phyloP scores from a whole-genome alignment of 2,113 vertebrate species.

The Psilopsiagon aymara region DNA sequence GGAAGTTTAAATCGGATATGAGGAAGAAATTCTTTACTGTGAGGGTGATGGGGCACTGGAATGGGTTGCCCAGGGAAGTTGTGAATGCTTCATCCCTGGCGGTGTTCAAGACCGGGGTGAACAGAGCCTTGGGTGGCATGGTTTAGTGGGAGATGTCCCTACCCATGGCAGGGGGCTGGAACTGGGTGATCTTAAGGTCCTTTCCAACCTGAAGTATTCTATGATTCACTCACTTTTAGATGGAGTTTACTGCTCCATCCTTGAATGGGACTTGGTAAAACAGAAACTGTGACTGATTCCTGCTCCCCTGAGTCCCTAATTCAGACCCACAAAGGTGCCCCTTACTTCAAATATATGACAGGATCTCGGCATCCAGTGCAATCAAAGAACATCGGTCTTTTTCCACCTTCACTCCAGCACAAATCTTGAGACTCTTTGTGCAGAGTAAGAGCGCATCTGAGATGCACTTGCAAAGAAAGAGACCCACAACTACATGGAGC shows the following conservation, averaged over 20 bases:
- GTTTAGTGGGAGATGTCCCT: too few species aligned
- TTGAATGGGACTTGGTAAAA: neutral
- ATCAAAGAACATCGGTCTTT: neutral
- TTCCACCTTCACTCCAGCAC: neutral
- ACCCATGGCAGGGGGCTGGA: too few species aligned
- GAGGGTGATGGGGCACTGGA: too few species aligned
- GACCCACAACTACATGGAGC: neutral
- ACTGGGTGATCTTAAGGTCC: too few species aligned
- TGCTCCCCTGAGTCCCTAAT: neutral
- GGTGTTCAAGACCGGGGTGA: too few species aligned
- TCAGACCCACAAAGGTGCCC: neutral
- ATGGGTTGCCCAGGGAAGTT: too few species aligned
- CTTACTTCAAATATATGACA: neutral
- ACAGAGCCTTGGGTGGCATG: too few species aligned
- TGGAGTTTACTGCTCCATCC: neutral
- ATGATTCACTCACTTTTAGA: neutral
- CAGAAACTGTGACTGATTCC: neutral
- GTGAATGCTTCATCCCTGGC: too few species aligned
- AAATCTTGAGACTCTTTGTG: neutral
- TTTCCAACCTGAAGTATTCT: too few species aligned
- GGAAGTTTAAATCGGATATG: too few species aligned
- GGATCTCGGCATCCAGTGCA: neutral
- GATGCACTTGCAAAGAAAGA: neutral
- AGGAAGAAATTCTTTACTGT: too few species aligned
- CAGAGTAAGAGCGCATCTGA: neutral